Base-by-base conservation (phyloP, 2,888 invertebrate genomes). In the Orchestes rusci region DNA sequence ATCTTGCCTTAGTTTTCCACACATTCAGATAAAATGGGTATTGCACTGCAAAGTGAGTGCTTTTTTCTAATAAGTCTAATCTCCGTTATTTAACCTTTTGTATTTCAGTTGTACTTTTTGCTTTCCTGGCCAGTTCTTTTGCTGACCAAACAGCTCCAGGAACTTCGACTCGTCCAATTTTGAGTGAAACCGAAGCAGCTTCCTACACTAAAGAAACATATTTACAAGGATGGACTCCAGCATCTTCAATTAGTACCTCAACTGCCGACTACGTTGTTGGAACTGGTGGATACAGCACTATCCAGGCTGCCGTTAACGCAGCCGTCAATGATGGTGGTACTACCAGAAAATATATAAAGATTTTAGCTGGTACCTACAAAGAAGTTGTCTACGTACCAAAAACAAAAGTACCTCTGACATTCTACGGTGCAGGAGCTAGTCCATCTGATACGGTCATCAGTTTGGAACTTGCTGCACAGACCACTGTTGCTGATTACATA, bases 301-400 rank as follows among this genome's bases (percentile, higher is more conserved):
- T 45, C 8, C 45, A 45, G 19, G 31, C 36, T 7, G 45, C 45
- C 5, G 37, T 45, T 3, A 45, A 45, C 15, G 45, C 41, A 16
- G 45, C 45, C 8, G 33, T 45, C 13, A 36, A 30, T 3, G 32
- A 36, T 7, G 41, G 41, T 18, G 40, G 40, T 19, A 36, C 37
- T 4, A 37, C 40, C 2, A 45, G 45, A 40, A 40, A 45, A 16
- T 38, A 45, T 18, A 45, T 45, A 16, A 45, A 45, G 37, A 36
- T 45, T 18, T 31, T 12, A 7, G 20, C 45, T 27, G 45, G 45
- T 10, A 45, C 40, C 10, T 45, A 45, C 17, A 30, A 32, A 10
- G 36, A 45, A 36, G 41, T 37, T 12, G 45, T 41, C 17, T 45
- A 45, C 28, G 41, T 45, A 19, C 41, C 45, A 2, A 45, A 23